Evolutionary conservation across 2,797 vertebrate genomes (phyloP).

Genomic region (Spondyliosoma cantharus): DNA sequence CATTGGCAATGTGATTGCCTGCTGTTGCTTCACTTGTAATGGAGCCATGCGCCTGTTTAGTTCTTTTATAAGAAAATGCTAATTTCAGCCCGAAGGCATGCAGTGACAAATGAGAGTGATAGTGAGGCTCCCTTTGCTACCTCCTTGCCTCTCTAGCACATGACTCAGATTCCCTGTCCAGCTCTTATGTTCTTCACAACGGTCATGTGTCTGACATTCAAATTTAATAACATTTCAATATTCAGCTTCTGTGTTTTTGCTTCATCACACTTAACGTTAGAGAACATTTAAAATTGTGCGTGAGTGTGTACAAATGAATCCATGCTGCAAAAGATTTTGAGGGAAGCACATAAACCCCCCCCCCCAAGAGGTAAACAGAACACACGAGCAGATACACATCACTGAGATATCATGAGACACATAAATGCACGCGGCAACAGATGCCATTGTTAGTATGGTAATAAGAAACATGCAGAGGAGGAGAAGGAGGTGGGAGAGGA

Average conservation of each 20-base stretch:
- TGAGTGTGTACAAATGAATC: slow-evolving; percentile 37
- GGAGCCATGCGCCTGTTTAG: slow-evolving; percentile 39
- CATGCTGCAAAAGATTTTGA: slow-evolving; percentile 9
- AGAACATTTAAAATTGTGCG: slow-evolving; percentile 6
- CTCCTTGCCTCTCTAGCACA: neutral
- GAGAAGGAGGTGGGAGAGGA: neutral
- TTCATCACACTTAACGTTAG: neutral
- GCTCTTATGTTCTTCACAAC: slow-evolving; percentile 6
- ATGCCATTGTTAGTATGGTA: slow-evolving; percentile 55
- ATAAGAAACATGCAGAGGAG: slow-evolving; percentile 40
- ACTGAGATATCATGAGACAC: slow-evolving; percentile 23
- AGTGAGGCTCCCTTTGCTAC: neutral
- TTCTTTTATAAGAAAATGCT: slow-evolving; percentile 49
- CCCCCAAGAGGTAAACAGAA: neutral
- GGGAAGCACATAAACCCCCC: slow-evolving; percentile 13
- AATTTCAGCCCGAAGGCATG: slow-evolving; percentile 56
- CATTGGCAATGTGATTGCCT: slow-evolving; percentile 51
- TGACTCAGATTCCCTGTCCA: neutral
- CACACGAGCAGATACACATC: slow-evolving; percentile 41
- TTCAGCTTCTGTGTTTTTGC: slow-evolving; percentile 18
- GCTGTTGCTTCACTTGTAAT: slow-evolving; percentile 62
- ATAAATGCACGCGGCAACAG: slow-evolving; percentile 55
- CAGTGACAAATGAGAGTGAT: slow-evolving; percentile 45
- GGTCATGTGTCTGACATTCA: slow-evolving; percentile 1
- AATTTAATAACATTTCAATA: neutral